A percentile compares a stretch with the other conserved stretches of the same genome.
Evolutionary conservation across 1,140 invertebrate genomes (phyloP).

Genomic region (Microplitis demolitor): DNA sequence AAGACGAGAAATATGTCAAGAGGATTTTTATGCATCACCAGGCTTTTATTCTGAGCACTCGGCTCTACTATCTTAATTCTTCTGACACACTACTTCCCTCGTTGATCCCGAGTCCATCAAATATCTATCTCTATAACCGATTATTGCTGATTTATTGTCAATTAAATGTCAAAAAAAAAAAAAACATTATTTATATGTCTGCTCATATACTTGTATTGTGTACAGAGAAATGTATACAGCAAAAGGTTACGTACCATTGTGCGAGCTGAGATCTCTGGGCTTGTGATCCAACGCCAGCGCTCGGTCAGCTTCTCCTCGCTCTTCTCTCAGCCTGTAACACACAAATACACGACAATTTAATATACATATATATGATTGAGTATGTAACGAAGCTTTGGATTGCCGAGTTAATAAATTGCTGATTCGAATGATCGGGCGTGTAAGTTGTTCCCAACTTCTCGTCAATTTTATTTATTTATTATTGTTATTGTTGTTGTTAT

Average conservation of each 20-base stretch:
- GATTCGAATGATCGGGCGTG: constrained; percentile 13
- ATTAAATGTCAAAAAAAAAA: not conserved
- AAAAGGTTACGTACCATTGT: constrained; percentile 72
- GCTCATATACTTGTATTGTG: not conserved
- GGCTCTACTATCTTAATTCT: constrained; percentile 39
- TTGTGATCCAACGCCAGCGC: constrained; percentile 78
- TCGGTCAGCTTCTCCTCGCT: constrained; percentile 79
- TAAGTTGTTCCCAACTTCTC: not conserved
- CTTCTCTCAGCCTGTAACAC: constrained; percentile 80
- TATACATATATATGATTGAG: not conserved
- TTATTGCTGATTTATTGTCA: not conserved
- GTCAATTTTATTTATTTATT: constrained; percentile 3
- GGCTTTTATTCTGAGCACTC: constrained; percentile 46
- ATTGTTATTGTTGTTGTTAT: not conserved
- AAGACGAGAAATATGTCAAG: constrained; percentile 22
- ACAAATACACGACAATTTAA: constrained; percentile 22
- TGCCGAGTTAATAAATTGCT: constrained; percentile 3
- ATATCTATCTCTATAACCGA: not conserved
- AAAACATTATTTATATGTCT: not conserved
- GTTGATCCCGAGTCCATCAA: not conserved
- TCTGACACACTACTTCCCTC: constrained; percentile 23
- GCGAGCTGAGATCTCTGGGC: constrained; percentile 80
- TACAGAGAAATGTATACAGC: not conserved
- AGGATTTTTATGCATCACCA: constrained; percentile 48
- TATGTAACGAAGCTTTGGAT: not conserved